Conservation (phyloP, 2,113 vertebrate genomes). For the Oostethus manadensis region DNA sequence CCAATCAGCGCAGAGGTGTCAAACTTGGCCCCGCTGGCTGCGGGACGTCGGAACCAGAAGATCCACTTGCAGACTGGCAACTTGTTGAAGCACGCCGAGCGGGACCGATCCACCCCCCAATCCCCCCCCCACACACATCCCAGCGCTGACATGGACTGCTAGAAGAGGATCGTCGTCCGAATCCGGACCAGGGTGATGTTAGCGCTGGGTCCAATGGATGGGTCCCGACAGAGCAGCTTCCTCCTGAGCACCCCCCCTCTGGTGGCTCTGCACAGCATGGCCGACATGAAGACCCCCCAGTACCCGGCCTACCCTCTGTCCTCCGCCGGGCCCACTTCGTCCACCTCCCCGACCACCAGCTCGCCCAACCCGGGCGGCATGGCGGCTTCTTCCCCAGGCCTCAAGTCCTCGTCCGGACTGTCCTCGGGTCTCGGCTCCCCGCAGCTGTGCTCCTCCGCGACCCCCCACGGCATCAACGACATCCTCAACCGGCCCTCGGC, state of each 20-base stretch:
- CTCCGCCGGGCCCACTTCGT: slow-evolving; percentile 70
- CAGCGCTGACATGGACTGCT: background rate
- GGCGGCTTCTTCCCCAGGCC: slow-evolving; percentile 75
- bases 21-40: no score
- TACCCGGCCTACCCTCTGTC: slow-evolving; percentile 82
- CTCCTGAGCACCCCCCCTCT: slow-evolving; percentile 88
- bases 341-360: slow-evolving; percentile 79
- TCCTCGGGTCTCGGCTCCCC: slow-evolving; percentile 76
- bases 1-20: no score
- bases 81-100: no score
- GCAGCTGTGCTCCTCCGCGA: slow-evolving; percentile 80
- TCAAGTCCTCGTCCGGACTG: slow-evolving; percentile 71
- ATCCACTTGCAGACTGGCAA: no score
- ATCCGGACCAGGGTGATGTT: slow-evolving; percentile 77
- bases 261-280: slow-evolving; percentile 92
- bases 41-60: no score
- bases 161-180: background rate
- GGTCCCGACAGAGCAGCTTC: slow-evolving; percentile 89
- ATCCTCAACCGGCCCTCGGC: slow-evolving; percentile 86
- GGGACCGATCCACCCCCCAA: no score
- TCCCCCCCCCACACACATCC: no score
- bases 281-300: slow-evolving; percentile 87
- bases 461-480: slow-evolving; percentile 95
- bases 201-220: slow-evolving; percentile 93
- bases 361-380: slow-evolving; percentile 80